A percentile compares a stretch with the other conserved stretches of the same genome.
Evolutionary conservation across 2,113 vertebrate species (phyloP).

Genomic region (Protobothrops mucrosquamatus): DNA sequence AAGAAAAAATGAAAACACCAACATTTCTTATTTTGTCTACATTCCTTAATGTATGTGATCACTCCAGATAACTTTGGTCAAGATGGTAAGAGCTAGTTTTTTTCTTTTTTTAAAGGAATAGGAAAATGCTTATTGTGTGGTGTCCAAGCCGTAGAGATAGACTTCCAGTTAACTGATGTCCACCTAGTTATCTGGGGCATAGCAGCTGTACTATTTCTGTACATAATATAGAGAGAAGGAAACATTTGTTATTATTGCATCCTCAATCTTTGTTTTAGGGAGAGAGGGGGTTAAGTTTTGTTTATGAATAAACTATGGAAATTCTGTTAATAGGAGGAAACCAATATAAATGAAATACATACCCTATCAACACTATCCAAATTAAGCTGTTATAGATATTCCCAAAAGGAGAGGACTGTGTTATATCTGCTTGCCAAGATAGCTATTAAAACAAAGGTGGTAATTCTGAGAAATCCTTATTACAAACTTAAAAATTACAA

Average conservation of each 20-base stretch:
- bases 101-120: background rate
- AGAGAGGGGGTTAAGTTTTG: background rate
- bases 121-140: background rate
- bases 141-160: no score
- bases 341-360: background rate
- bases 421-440: background rate
- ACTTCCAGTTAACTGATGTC: background rate
- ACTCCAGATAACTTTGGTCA: background rate
- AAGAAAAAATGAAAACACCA: background rate
- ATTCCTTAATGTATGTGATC: rapidly evolving
- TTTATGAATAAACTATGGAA: background rate
- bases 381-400: background rate
- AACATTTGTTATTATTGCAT: background rate
- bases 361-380: background rate
- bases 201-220: background rate
- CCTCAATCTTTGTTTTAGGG: background rate
- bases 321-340: background rate
- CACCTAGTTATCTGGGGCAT: background rate
- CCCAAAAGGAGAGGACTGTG: background rate
- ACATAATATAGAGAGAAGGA: background rate
- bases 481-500: background rate
- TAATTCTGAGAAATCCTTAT: background rate
- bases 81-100: rapidly evolving
- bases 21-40: background rate
- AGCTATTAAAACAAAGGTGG: background rate